Evolutionary conservation across 2,113 vertebrate genomes (phyloP), one percentile per base, ranked within the genome.

Genomic region (Leuciscus idus): DNA sequence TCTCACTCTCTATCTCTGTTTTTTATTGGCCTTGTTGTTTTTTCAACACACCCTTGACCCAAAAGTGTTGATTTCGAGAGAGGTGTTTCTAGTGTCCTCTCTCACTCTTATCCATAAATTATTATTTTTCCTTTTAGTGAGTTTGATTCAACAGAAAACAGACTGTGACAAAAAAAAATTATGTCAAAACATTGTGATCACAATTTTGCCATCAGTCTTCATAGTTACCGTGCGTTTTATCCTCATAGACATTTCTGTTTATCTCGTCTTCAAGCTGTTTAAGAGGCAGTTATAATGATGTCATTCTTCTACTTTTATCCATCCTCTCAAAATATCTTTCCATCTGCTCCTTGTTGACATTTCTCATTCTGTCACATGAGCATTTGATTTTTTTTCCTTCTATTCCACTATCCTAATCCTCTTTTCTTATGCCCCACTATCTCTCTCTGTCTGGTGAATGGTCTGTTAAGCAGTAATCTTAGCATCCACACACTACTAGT

Each of bases 391-490:
- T 39, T 26, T 39, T 66, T 80, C n/a, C 48, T 48, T 48, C 33
- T 72, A 28, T 50, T 86, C 0, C 5, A 8, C 77, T 33, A 6
- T 11, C 8, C 52, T 70, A 78, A 80, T 70, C 48, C 50, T 86
- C 66, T 66, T 70, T 84, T 73, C 64, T 62, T 36, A 62, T 43
- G 19, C 21, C 30, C 5, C 73, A 21, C 48, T 30, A 7, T 52
- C 10, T 76, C 28, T 74, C 36, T 30, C 76, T 72, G 33, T 28
- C 23, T 39, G 52, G 23, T 0, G 52, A 52, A 39, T 81, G 55
- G 62, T 6, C 59, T 62, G 30, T 73, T 76, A 52, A 72, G 66
- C 59, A 82, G 72, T 86, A 62, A 83, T 78, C 61, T 81, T 21
- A 28, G 6, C 57, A 26, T n/a, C 17, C 61, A 83, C 46, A 59